A percentile compares a stretch with the other conserved stretches of the same genome.
Conservation (phyloP, 1,140 invertebrate genomes). For the Eubasilissa regina region DNA sequence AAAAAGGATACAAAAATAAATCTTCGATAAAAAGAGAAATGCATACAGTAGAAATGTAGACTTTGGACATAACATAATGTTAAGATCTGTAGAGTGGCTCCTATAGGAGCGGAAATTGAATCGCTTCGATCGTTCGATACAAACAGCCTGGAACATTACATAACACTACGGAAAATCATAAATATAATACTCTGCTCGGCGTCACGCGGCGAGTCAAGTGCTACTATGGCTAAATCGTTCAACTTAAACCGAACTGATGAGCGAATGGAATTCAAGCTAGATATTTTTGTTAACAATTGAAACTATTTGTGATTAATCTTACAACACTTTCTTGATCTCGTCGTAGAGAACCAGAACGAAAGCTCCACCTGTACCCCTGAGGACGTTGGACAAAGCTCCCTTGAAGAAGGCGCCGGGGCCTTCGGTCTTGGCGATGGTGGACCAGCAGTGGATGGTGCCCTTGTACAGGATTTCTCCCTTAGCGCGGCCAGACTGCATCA, state of each 20-base stretch:
- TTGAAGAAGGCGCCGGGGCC: constrained; percentile 87
- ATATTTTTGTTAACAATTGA: constrained; percentile 49
- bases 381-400: constrained; percentile 84
- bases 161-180: constrained; percentile 41
- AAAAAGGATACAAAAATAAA: constrained; percentile 48
- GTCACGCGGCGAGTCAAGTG: neutral
- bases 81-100: constrained; percentile 17
- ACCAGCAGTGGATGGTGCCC: constrained; percentile 87
- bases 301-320: constrained; percentile 61
- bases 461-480: constrained; percentile 86
- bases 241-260: constrained; percentile 36
- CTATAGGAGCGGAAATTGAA: constrained; percentile 32
- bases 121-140: constrained; percentile 24
- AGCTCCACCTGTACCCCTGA: constrained; percentile 85
- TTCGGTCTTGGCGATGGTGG: constrained; percentile 82
- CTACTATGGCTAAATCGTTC: constrained; percentile 20
- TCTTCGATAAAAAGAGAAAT: constrained; percentile 26
- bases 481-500: constrained; percentile 90
- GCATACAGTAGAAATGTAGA: constrained; percentile 27
- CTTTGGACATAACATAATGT: constrained; percentile 28
- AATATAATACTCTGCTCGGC: constrained; percentile 40
- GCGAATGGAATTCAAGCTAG: constrained; percentile 36
- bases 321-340: constrained; percentile 77
- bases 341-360: constrained; percentile 86
- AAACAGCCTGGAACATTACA: constrained; percentile 34